A percentile compares a stretch with the other conserved stretches of the same genome.
These are phyloP conservation scores for Pogonus chalceus DNA, from an alignment of 1,140 invertebrate genomes.

Conservation along the genomic window DNA sequence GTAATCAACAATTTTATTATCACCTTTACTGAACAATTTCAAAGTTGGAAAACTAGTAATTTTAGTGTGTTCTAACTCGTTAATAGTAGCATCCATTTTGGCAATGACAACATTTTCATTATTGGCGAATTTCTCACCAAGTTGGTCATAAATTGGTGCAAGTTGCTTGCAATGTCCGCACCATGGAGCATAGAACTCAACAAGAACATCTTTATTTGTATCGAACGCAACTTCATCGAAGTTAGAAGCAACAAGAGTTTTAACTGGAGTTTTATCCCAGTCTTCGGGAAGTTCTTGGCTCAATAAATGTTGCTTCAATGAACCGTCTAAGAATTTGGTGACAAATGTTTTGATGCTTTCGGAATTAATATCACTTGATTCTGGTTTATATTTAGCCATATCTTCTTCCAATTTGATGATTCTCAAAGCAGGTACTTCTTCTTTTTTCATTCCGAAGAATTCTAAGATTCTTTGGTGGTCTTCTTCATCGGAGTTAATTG, in stretches of 20 bases:
- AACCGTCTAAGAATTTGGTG: slow-evolving; percentile 78
- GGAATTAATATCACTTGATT: slow-evolving; percentile 60
- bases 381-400: slow-evolving; percentile 97
- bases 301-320: slow-evolving; percentile 88
- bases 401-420: slow-evolving; percentile 93
- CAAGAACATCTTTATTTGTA: slow-evolving; percentile 84
- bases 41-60: slow-evolving; percentile 95
- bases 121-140: slow-evolving; percentile 71
- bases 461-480: slow-evolving; percentile 96
- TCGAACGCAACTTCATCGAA: slow-evolving; percentile 91
- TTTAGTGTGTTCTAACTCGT: slow-evolving; percentile 93
- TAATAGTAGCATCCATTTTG: slow-evolving; percentile 97
- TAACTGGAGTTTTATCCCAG: slow-evolving; percentile 94
- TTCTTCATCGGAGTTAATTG: slow-evolving; percentile 88
- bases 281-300: slow-evolving; percentile 91
- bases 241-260: slow-evolving; percentile 89
- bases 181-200: slow-evolving; percentile 99
- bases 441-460: slow-evolving; percentile 96
- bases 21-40: slow-evolving; percentile 86
- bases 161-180: slow-evolving; percentile 95
- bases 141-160: slow-evolving; percentile 86
- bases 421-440: slow-evolving; percentile 84
- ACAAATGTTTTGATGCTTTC: slow-evolving; percentile 79
- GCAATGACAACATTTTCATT: slow-evolving; percentile 82
- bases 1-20: slow-evolving; percentile 90